phyloP scores from a whole-genome alignment of 1,140 invertebrate genomes.

The Drosophila kanapiae region DNA sequence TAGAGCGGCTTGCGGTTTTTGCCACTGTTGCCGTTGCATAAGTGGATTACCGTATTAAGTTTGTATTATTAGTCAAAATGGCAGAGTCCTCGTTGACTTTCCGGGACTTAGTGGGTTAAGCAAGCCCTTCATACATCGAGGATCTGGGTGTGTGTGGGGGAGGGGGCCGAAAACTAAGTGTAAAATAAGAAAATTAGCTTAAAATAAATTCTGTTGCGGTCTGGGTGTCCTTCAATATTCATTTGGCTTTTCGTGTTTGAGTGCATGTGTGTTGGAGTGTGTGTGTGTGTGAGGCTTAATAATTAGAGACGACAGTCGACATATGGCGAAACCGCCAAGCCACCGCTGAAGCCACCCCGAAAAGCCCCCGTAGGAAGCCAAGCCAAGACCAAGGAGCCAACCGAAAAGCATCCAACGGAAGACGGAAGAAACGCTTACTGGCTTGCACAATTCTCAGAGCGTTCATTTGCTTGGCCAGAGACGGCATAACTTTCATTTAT shows the following conservation, averaged over 20 bases:
- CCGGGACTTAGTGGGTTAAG: conserved; percentile 32
- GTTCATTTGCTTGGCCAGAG: conserved; percentile 67
- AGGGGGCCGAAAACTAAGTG: conserved; percentile 74
- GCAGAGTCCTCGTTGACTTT: conserved; percentile 73
- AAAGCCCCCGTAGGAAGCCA: background rate
- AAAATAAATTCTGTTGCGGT: conserved; percentile 71
- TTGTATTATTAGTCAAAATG: conserved; percentile 83
- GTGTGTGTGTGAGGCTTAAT: conserved; percentile 45
- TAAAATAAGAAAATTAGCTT: conserved; percentile 82
- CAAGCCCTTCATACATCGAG: conserved; percentile 3
- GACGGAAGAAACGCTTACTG: conserved; percentile 44
- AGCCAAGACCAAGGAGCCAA: background rate
- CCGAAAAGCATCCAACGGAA: conserved; percentile 16
- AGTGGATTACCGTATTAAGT: conserved; percentile 83
- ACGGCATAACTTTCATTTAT: conserved; percentile 79
- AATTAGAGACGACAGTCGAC: conserved; percentile 63
- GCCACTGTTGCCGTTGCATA: conserved; percentile 57
- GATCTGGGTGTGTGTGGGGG: conserved; percentile 1
- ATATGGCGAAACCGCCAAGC: conserved; percentile 30
- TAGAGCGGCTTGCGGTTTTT: conserved; percentile 44
- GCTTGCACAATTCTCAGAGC: conserved; percentile 59
- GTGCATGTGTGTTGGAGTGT: background rate
- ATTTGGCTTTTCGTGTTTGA: conserved; percentile 49
- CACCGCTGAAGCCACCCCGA: conserved; percentile 13
- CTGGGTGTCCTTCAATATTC: conserved; percentile 69